phyloP scores from a whole-genome alignment of 64 coral and sea anemone species.

The Pocillopora damicornis region DNA sequence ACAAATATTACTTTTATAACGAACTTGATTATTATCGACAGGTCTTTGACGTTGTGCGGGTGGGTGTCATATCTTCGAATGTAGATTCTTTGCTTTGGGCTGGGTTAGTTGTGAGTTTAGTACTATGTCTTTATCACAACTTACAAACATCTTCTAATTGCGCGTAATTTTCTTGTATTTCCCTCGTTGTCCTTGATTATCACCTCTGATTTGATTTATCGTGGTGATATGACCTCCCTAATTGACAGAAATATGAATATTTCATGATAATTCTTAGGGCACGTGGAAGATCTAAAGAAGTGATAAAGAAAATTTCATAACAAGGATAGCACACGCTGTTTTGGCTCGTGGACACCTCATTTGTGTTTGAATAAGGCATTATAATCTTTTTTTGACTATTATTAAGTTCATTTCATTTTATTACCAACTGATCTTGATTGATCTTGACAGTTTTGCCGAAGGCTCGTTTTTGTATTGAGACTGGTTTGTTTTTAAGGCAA shows the following conservation, averaged over 20 bases:
- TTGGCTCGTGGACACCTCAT: constrained; percentile 27
- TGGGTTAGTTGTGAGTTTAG: background rate
- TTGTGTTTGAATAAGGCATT: constrained; percentile 5
- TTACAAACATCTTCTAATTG: constrained; percentile 4
- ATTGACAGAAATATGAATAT: constrained; percentile 37
- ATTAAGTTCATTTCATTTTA: background rate
- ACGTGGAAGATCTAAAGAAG: constrained; percentile 25
- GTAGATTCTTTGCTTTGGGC: background rate
- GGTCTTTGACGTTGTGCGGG: too few species aligned
- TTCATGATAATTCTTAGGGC: constrained; percentile 41
- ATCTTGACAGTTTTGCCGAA: background rate
- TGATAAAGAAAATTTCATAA: constrained; percentile 4
- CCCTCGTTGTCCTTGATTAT: constrained; percentile 11
- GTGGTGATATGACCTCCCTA: constrained; percentile 36
- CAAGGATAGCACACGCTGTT: constrained; percentile 1
- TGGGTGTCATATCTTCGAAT: background rate
- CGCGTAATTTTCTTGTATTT: constrained; percentile 14
- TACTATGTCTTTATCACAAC: background rate
- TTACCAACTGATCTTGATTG: background rate
- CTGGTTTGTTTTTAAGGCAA: background rate
- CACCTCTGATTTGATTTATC: constrained; percentile 29
- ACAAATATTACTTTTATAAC: background rate
- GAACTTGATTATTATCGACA: too few species aligned
- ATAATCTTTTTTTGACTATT: background rate
- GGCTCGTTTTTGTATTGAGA: background rate